Evolutionary conservation across 2,113 vertebrate genomes (phyloP).

Genomic region (rat (Rattus norvegicus)): DNA sequence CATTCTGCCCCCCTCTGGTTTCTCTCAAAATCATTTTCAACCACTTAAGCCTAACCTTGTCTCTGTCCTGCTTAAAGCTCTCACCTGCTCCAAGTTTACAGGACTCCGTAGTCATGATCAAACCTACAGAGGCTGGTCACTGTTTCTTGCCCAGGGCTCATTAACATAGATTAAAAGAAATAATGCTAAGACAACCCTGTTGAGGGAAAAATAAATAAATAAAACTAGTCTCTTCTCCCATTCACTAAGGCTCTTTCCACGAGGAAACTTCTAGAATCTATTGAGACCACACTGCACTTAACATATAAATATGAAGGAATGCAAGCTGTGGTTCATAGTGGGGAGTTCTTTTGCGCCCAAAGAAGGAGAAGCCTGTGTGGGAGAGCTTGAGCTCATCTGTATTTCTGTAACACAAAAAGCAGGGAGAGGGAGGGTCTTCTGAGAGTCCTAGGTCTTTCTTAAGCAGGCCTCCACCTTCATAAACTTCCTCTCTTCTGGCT

Average conservation of each 20-base stretch:
- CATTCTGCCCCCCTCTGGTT: neutral
- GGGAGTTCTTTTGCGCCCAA: neutral
- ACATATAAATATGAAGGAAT: neutral
- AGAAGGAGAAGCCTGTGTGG: neutral
- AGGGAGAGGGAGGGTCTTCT: neutral
- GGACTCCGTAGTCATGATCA: neutral
- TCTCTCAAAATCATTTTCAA: neutral
- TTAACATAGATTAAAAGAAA: neutral
- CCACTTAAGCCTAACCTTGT: neutral
- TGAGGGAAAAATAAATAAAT: too few relatives aligned
- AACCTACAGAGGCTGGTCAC: neutral
- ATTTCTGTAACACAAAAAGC: neutral
- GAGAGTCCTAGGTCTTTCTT: neutral
- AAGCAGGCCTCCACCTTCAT: neutral
- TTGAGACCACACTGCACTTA: neutral
- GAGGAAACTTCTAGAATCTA: neutral
- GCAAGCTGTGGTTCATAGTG: too few relatives aligned
- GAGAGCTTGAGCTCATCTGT: neutral
- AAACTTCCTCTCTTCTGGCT: neutral
- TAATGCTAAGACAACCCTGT: neutral
- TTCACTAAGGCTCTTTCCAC: neutral
- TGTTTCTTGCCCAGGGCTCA: neutral
- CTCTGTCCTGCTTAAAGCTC: neutral
- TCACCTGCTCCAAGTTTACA: neutral
- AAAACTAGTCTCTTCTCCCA: neutral